A percentile compares a stretch with the other conserved stretches of the same genome.
phyloP scores from a whole-genome alignment of 2,888 invertebrate genomes.

The Incurvaria masculella region DNA sequence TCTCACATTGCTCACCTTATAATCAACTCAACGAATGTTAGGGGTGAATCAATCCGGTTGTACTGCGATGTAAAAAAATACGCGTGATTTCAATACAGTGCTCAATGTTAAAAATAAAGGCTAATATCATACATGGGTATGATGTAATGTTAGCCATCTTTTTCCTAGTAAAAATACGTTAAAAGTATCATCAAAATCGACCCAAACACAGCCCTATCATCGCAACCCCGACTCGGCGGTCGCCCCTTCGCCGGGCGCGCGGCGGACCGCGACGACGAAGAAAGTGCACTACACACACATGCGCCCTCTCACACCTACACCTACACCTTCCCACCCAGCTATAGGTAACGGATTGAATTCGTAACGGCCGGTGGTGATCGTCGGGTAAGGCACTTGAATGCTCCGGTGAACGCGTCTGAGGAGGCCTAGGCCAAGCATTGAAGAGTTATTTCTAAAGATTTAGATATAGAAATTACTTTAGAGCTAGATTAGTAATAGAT shows the following conservation, averaged over 20 bases:
- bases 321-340: not conserved
- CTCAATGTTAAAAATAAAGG: too few relatives aligned
- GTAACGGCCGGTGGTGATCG: not conserved
- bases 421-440: conserved; percentile 1
- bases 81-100: too few relatives aligned
- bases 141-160: too few relatives aligned
- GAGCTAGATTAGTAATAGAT: too few relatives aligned
- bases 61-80: too few relatives aligned
- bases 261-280: conserved; percentile 50
- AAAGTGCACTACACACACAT: conserved; percentile 50
- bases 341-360: not conserved
- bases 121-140: too few relatives aligned
- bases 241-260: conserved; percentile 24
- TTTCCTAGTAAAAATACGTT: too few relatives aligned
- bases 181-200: too few relatives aligned
- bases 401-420: not conserved
- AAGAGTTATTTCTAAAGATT: conserved; percentile 4
- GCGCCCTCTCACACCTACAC: conserved; percentile 16
- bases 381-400: not conserved
- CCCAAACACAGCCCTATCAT: conserved; percentile 25
- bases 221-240: conserved; percentile 18
- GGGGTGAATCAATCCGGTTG: too few relatives aligned
- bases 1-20: too few relatives aligned
- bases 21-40: too few relatives aligned
- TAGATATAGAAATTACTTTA: conserved; percentile 7